phyloP scores from a whole-genome alignment of 2,888 invertebrate genomes.

The Poecilus cupreus region DNA sequence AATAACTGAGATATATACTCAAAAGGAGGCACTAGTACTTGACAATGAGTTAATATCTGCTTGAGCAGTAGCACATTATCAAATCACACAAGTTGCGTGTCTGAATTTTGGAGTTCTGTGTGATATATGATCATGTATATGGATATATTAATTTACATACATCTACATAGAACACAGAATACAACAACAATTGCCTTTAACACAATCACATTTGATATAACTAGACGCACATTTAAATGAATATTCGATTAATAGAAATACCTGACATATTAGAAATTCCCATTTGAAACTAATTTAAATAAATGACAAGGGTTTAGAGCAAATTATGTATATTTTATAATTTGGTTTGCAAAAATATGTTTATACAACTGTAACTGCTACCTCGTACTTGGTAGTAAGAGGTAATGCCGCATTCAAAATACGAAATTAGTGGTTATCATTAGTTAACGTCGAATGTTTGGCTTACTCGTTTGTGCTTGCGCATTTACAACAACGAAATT shows the following conservation, averaged over 20 bases:
- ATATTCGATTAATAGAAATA: conserved; percentile 10
- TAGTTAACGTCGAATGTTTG: no score
- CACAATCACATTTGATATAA: conserved; percentile 34
- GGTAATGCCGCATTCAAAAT: no score
- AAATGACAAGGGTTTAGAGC: no score
- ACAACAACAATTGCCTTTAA: conserved; percentile 19
- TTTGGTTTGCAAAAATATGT: no score
- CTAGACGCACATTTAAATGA: not conserved
- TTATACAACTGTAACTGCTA: no score
- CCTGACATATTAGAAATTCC: not conserved
- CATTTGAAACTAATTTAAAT: not conserved
- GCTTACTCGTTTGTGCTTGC: no score
- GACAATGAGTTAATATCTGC: not conserved
- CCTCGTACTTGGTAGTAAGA: no score
- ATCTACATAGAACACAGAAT: conserved; percentile 38
- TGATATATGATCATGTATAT: conserved; percentile 39
- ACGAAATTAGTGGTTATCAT: no score
- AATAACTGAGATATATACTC: no score
- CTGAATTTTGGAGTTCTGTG: conserved; percentile 12
- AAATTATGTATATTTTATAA: no score
- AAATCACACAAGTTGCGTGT: conserved; percentile 30
- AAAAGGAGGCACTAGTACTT: no score
- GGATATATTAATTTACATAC: conserved; percentile 44
- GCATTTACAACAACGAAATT: no score
- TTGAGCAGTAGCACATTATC: not conserved